Base-by-base conservation (phyloP, 2,797 vertebrate species). In the Parambassis ranga region DNA sequence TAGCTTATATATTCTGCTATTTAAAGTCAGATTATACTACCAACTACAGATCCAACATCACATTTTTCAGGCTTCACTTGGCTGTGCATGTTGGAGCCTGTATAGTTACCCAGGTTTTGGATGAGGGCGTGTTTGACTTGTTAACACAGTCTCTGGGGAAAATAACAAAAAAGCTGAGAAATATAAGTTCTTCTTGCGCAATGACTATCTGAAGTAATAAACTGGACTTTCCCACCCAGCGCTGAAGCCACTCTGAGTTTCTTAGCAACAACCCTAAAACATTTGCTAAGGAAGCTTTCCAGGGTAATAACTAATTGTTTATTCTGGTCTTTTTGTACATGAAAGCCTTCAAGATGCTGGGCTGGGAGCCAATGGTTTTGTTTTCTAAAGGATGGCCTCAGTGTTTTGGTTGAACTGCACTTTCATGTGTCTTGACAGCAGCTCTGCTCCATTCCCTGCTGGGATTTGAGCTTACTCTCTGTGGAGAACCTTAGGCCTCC, bases 261-360 rank as follows among this genome's bases (percentile, higher is more conserved):
- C 78, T 52, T 53, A 47, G 74, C 59, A 83, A 77, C 77, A 67
- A 56, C 43, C 38, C 31, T 62, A 41, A 80, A 79, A 65, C 53
- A 50, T 77, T 65, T 68, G 38, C 28, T 59, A 71, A 75, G 36
- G 53, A 61, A 65, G 59, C 55, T 67, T 22, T 32, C 61, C 49
- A 33, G 49, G 42, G 57, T 60, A 53, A 79, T 76, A 79, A 82
- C 47, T 77, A 65, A 81, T 67, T 61, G 71, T 79, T 70, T 74
- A 59, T 68, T 44, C 55, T 57, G 31, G 56, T 58, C 35, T 71
- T 71, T 73, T 81, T 69, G 48, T 65, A 53, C 57, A 51, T 66
- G 66, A 51, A 62, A 58, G 51, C 31, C 51, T 64, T 70, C 15
- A 39, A 57, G 53, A 46, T 6, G 2, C 51, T 48, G 50, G 81